Percentiles rank a stretch among this genome's conserved stretches.
Conservation (phyloP, 2,113 vertebrate genomes). For the Benitochromis conjunctus region DNA sequence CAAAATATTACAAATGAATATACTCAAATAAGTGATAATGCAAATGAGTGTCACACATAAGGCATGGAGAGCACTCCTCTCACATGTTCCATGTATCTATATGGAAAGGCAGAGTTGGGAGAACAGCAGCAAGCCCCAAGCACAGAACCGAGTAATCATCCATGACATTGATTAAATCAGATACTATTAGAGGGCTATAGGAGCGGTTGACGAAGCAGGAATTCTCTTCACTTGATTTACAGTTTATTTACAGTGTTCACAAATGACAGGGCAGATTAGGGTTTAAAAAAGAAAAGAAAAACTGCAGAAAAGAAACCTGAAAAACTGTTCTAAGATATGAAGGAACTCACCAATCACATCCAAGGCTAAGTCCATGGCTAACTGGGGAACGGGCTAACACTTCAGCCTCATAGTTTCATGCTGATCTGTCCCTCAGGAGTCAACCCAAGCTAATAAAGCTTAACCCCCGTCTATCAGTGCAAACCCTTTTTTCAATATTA, state of each 20-base stretch:
- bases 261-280: neutral
- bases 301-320: neutral
- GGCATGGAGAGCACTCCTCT: neutral
- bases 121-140: neutral
- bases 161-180: neutral
- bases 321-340: neutral
- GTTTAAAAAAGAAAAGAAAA: neutral
- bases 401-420: neutral
- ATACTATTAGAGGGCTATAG: accelerated
- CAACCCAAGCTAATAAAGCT: neutral
- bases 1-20: neutral
- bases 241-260: neutral
- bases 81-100: neutral
- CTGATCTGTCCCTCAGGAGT: accelerated
- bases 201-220: neutral
- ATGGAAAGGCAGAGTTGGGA: neutral
- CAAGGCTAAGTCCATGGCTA: neutral
- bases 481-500: accelerated
- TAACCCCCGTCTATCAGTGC: neutral
- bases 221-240: accelerated
- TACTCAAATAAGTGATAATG: neutral
- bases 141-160: neutral
- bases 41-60: neutral
- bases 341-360: neutral
- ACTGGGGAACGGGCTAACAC: neutral